Conservation (phyloP, 1,140 invertebrate genomes). For the Zaprionus nigranus region DNA sequence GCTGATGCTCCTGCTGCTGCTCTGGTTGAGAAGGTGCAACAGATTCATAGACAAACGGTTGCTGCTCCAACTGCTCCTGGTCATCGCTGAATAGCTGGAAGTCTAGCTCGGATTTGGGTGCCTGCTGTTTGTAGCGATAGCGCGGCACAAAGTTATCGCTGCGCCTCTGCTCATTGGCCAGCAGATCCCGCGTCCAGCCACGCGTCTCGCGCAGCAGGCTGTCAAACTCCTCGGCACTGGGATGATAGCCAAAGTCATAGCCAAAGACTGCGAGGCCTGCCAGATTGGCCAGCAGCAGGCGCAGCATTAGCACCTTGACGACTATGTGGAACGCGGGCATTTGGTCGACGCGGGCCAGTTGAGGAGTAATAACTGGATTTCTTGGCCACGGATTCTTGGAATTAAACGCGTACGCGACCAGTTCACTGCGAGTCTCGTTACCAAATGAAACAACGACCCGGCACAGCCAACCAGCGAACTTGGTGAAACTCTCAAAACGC, state of each 20-base stretch:
- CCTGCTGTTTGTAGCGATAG: slow-evolving; percentile 42
- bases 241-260: slow-evolving; percentile 79
- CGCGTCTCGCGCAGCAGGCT: slow-evolving; percentile 64
- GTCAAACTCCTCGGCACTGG: slow-evolving; percentile 81
- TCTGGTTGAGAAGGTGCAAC: slow-evolving; percentile 37
- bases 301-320: slow-evolving; percentile 47
- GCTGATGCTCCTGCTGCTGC: slow-evolving; percentile 4
- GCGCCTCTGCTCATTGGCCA: slow-evolving; percentile 40
- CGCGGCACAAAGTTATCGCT: slow-evolving; percentile 55
- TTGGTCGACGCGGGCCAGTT: not conserved
- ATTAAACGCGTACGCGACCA: slow-evolving; percentile 59
- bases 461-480: slow-evolving; percentile 14
- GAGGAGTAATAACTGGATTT: slow-evolving; percentile 29
- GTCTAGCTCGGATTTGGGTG: slow-evolving; percentile 43
- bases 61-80: slow-evolving; percentile 20
- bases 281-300: slow-evolving; percentile 50
- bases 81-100: slow-evolving; percentile 62
- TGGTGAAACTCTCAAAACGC: slow-evolving; percentile 52
- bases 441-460: slow-evolving; percentile 67
- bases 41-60: slow-evolving; percentile 59
- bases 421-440: slow-evolving; percentile 60
- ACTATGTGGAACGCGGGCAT: slow-evolving; percentile 46
- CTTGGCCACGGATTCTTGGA: slow-evolving; percentile 28
- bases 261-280: slow-evolving; percentile 33
- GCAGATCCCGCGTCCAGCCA: slow-evolving; percentile 68